phyloP scores from a whole-genome alignment of 2,113 vertebrate genomes.

The Muntiacus reevesi region DNA sequence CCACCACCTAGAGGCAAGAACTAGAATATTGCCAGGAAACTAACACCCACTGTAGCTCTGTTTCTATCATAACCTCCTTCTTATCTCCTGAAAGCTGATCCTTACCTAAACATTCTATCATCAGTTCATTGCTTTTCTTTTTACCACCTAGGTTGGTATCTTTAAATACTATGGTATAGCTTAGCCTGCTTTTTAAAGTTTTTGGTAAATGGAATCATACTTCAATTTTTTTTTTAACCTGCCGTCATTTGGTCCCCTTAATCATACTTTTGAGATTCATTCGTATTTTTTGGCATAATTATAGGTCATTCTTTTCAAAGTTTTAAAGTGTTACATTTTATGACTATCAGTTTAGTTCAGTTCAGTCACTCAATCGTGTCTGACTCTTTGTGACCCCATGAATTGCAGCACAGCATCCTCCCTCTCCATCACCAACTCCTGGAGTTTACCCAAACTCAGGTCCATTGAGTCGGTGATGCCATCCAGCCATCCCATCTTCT shows the following conservation, averaged over 20 bases:
- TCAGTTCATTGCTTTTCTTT: not conserved
- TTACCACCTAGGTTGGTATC: not conserved
- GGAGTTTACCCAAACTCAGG: too few relatives aligned
- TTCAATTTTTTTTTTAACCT: not conserved
- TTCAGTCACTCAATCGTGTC: too few relatives aligned
- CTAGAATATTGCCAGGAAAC: not conserved
- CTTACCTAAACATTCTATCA: not conserved
- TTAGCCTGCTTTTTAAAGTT: not conserved
- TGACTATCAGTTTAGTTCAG: too few relatives aligned
- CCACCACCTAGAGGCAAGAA: not conserved
- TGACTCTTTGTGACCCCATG: too few relatives aligned
- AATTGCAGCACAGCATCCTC: too few relatives aligned
- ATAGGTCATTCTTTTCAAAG: not conserved
- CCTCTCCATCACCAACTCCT: too few relatives aligned
- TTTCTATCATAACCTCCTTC: not conserved
- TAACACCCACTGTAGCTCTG: accelerated
- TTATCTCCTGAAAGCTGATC: not conserved
- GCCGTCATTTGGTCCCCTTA: not conserved
- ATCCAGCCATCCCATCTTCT: too few relatives aligned
- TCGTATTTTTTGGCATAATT: not conserved
- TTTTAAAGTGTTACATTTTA: not conserved
- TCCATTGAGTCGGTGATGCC: too few relatives aligned
- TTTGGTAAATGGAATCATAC: not conserved
- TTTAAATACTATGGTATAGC: too few relatives aligned
- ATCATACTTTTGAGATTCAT: not conserved